Base-by-base conservation (phyloP, 2,113 vertebrate species). In the Eclectus roratus region DNA sequence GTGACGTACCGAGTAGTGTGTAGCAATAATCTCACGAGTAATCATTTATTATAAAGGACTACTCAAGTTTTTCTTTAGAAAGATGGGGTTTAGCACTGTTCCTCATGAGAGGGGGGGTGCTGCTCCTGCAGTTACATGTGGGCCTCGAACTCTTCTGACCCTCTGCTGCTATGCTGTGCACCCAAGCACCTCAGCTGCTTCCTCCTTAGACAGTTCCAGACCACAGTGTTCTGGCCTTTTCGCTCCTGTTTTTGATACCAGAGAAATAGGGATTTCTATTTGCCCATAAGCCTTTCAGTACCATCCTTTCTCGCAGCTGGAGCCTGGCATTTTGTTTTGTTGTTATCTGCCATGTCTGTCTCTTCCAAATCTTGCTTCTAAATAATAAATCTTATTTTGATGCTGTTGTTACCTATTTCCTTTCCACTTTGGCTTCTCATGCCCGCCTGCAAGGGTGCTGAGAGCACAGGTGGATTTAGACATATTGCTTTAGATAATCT, bases 361-460 rank as follows among this genome's bases (percentile, higher is more conserved):
- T 93, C 91, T 91, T 96, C 92, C 83, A 80, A 64, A 86, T 16
- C 80, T 94, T 9, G 1, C 86, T 96, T 95, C 92, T 70, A 56
- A 94, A 73, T 72, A 96, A 97, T 96, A 97, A 97, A 96, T 91
- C 91, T 89, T 96, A 94, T 93, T 96, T 97, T 96, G 91, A 89
- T 80, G 83, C 80, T 3, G 3, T 85, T 72, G 84, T 89, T 93
- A 84, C 84, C 95, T 89, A 87, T 79, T 86, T 96, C 94, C 86
- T 95, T 94, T 88, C 73, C 80, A 64, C 70, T 49, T 35, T 1
- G 0, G 33, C 65, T 86, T 41, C 63, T 81, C 80, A 29, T 56
- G 60, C 68, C 71, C 1, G 0, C 29, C 74, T 58, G 66, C 1
- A 1, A 49, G 77, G 33, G 43, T 28, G 52, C 70, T 60, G 61